phyloP scores from a whole-genome alignment of 2,888 invertebrate genomes.

The Apotomis betuletana region DNA sequence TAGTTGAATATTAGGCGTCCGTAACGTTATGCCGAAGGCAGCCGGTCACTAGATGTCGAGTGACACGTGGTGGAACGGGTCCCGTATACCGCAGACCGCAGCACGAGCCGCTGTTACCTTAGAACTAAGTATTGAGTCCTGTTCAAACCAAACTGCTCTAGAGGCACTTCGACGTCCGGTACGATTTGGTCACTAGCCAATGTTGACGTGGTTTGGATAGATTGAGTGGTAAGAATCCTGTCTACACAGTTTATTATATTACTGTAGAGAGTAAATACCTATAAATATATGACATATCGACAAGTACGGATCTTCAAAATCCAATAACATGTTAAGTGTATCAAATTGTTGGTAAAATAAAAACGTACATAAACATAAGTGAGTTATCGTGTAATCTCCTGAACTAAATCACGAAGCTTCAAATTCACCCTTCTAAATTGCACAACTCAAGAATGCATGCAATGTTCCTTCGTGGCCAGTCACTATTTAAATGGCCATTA shows the following conservation, averaged over 20 bases:
- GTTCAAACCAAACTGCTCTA: constrained; percentile 3
- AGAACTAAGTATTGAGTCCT: constrained; percentile 18
- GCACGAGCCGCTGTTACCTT: constrained; percentile 60
- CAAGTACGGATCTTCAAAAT: too few species aligned
- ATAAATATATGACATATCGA: too few species aligned
- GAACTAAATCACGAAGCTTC: constrained; percentile 3
- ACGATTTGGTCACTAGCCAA: too few species aligned
- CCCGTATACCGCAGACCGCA: constrained; percentile 66
- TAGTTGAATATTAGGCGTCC: background rate
- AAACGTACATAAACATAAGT: background rate
- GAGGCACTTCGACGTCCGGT: background rate
- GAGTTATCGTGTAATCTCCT: constrained; percentile 11
- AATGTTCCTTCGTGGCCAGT: constrained; percentile 18
- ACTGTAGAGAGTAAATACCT: too few species aligned
- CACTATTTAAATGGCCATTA: constrained; percentile 13
- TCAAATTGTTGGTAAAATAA: background rate
- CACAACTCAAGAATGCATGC: constrained; percentile 15
- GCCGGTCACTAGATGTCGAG: constrained; percentile 9
- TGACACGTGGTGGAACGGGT: constrained; percentile 30
- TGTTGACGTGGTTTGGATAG: too few species aligned
- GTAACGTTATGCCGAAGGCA: constrained; percentile 11
- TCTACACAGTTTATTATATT: too few species aligned
- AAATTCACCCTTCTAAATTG: constrained; percentile 17
- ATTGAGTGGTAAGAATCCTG: too few species aligned
- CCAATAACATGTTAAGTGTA: background rate